phyloP scores from a whole-genome alignment of 2,888 invertebrate genomes.

The Thyatira batis region DNA sequence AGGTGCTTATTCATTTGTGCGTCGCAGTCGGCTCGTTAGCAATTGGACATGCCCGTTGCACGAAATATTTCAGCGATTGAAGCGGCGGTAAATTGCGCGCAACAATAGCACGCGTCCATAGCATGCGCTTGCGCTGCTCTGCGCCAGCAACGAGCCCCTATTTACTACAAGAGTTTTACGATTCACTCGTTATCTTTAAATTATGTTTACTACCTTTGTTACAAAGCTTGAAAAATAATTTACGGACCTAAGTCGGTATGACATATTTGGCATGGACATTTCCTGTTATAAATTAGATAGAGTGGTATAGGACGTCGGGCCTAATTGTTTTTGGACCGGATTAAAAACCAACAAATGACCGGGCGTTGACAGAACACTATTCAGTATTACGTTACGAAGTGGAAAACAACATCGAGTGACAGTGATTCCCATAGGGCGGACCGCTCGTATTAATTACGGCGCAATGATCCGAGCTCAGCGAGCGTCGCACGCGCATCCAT shows the following conservation, averaged over 20 bases:
- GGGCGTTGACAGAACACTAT: slow-evolving; percentile 59
- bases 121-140: slow-evolving; percentile 43
- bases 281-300: slow-evolving; percentile 37
- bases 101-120: slow-evolving; percentile 71
- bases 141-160: slow-evolving; percentile 59
- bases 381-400: slow-evolving; percentile 63
- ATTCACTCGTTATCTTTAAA: slow-evolving; percentile 76
- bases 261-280: slow-evolving; percentile 26
- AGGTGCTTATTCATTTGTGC: slow-evolving; percentile 80
- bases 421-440: slow-evolving; percentile 70
- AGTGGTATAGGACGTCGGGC: slow-evolving; percentile 21
- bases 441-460: slow-evolving; percentile 75
- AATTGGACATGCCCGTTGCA: slow-evolving; percentile 81
- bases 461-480: slow-evolving; percentile 64
- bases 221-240: slow-evolving; percentile 26
- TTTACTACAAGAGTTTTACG: slow-evolving; percentile 74
- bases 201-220: slow-evolving; percentile 54
- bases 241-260: slow-evolving; percentile 22
- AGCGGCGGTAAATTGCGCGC: slow-evolving; percentile 78
- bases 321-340: slow-evolving; percentile 51
- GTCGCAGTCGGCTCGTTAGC: slow-evolving; percentile 80
- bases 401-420: slow-evolving; percentile 71
- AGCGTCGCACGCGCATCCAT: slow-evolving; percentile 68
- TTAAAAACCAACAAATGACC: slow-evolving; percentile 56
- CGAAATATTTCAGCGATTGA: slow-evolving; percentile 83